Percentiles rank a stretch among this genome's conserved stretches.
phyloP scores from a whole-genome alignment of 2,113 vertebrate genomes.

The Tenrec ecaudatus region DNA sequence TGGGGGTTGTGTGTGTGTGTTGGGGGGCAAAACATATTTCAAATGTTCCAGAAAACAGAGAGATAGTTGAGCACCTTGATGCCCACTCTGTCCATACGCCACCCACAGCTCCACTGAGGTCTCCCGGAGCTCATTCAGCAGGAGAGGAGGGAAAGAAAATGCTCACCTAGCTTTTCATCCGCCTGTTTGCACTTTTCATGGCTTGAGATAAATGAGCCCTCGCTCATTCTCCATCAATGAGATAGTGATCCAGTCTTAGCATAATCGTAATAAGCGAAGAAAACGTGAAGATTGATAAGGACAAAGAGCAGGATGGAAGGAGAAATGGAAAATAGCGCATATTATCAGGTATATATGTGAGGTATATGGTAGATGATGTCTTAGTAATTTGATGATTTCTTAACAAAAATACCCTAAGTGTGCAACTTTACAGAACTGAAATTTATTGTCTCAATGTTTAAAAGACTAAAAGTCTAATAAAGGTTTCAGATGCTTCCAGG shows the following conservation, averaged over 20 bases:
- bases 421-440: not conserved
- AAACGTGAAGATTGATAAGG: not conserved
- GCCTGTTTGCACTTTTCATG: not conserved
- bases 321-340: not conserved
- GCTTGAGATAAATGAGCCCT: not conserved
- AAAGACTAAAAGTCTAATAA: not conserved
- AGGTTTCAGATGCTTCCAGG: not conserved
- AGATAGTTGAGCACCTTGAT: not conserved
- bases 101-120: not conserved
- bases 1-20: too few relatives aligned
- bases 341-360: not conserved
- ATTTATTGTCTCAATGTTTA: not conserved
- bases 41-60: slow-evolving; percentile 35
- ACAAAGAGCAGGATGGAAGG: not conserved
- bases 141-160: not conserved
- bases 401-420: not conserved
- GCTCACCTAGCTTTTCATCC: not conserved
- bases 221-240: not conserved
- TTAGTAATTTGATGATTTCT: not conserved
- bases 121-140: not conserved
- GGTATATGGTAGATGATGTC: not conserved
- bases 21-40: not conserved
- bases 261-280: not conserved
- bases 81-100: not conserved
- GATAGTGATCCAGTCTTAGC: not conserved